Base-by-base conservation (phyloP, 2,797 vertebrate species). In the Parambassis ranga region DNA sequence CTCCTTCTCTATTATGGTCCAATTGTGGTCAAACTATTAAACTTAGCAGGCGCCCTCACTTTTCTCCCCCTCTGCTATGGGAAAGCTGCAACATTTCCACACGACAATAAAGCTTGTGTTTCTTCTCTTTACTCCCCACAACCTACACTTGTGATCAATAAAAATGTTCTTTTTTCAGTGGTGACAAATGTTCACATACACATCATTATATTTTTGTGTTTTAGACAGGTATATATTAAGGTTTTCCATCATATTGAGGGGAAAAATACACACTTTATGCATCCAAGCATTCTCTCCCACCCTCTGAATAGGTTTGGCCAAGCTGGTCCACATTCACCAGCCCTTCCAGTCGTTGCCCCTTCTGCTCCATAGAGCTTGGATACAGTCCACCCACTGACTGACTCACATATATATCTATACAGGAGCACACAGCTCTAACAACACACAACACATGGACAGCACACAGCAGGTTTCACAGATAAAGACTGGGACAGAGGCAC, bases 61-160 rank as follows among this genome's bases (percentile, higher is more conserved):
- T 55, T 51, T 71, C 39, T 58, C 46, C 31, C 48, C 15, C 47
- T 39, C 53, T 51, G 28, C 35, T 61, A 36, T 73, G 77, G 79
- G 83, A 86, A 79, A 67, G 75, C 65, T 61, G 65, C 46, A 83
- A 58, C 69, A 76, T 83, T 84, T 82, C 55, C 16, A 1, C 33
- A 28, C 47, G 42, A 38, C 44, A 49, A 69, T 58, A 53, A 75
- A 59, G 48, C 67, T 22, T 18, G 43, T 58, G 62, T 44, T 64
- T 62, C 10, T 43, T 31, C 19, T 31, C 10, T 70, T n/a, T 23
- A 31, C 44, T 44, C 22, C 36, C 28, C 19, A 71, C 16, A 10
- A 71, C 68, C 65, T 69, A 71, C 38, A 56, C 52, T 44, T 63
- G 53, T 24, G 46, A 75, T 57, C 55, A 36, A 53, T 41, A 58